Conservation (phyloP, 1,140 invertebrate species). For the Magallana gigas region DNA sequence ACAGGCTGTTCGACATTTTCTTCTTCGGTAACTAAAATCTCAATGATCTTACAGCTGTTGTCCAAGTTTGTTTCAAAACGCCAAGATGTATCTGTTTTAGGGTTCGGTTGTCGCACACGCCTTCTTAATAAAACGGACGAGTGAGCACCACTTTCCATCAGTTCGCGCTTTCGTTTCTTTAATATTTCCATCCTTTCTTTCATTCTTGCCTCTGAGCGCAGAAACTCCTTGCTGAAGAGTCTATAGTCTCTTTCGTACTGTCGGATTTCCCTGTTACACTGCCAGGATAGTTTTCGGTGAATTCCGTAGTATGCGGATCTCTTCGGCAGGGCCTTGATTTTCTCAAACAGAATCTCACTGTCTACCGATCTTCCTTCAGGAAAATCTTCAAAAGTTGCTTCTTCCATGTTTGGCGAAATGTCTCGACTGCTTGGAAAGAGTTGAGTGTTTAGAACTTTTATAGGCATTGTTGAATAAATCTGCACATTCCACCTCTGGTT, state of each 20-base stretch:
- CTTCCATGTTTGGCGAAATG: not conserved
- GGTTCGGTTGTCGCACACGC: not conserved
- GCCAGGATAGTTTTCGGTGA: conserved; percentile 50
- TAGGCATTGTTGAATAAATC: not conserved
- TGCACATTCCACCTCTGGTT: not conserved
- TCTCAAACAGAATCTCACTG: conserved; percentile 48
- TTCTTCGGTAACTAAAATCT: conserved; percentile 4
- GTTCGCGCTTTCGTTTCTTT: conserved; percentile 40
- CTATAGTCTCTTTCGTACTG: conserved; percentile 48
- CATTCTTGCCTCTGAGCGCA: conserved; percentile 36
- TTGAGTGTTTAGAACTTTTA: not conserved
- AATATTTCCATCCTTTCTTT: conserved; percentile 42
- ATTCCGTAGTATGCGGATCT: conserved; percentile 47
- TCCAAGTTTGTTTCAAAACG: conserved; percentile 1
- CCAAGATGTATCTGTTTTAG: not conserved
- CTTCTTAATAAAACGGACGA: conserved; percentile 2
- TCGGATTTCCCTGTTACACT: conserved; percentile 44
- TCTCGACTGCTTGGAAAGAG: not conserved
- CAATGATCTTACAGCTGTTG: not conserved
- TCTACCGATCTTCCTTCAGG: conserved; percentile 40
- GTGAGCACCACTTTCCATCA: conserved; percentile 36
- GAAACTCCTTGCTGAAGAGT: conserved; percentile 42
- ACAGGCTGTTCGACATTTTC: not conserved
- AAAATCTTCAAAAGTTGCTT: not conserved
- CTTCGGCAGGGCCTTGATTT: conserved; percentile 51